phyloP scores from a whole-genome alignment of 2,888 invertebrate genomes.

The Synanthedon tipuliformis region DNA sequence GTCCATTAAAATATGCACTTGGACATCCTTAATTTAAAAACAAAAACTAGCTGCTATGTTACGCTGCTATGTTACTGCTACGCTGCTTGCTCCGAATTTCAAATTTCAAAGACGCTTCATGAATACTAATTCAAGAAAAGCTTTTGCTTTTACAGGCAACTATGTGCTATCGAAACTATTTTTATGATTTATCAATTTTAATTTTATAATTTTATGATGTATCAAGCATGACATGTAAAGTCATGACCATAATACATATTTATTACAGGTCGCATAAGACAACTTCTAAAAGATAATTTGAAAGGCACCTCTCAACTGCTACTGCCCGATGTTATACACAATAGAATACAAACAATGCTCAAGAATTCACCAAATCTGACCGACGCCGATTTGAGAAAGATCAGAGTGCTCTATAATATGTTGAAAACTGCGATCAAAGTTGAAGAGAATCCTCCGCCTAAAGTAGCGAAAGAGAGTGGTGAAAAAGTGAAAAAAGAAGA shows the following conservation, averaged over 20 bases:
- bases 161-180: too few relatives aligned
- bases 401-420: constrained; percentile 52
- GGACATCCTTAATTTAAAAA: too few relatives aligned
- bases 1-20: too few relatives aligned
- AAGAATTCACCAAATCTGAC: constrained; percentile 22
- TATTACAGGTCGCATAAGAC: constrained; percentile 46
- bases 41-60: too few relatives aligned
- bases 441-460: constrained; percentile 7
- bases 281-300: constrained; percentile 32
- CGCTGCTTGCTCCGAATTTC: too few relatives aligned
- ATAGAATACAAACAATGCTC: constrained; percentile 36
- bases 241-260: neutral
- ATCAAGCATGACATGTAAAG: neutral
- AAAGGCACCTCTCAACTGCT: constrained; percentile 32
- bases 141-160: too few relatives aligned
- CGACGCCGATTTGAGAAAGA: constrained; percentile 39
- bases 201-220: too few relatives aligned
- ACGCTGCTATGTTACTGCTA: too few relatives aligned
- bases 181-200: too few relatives aligned
- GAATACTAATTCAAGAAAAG: too few relatives aligned
- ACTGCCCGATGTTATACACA: constrained; percentile 45
- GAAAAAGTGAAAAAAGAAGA: constrained; percentile 1
- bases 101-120: too few relatives aligned
- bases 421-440: constrained; percentile 24
- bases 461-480: constrained; percentile 5